A percentile compares a stretch with the other conserved stretches of the same genome.
Conservation (phyloP, 2,113 vertebrate species). For the Pan paniscus region DNA sequence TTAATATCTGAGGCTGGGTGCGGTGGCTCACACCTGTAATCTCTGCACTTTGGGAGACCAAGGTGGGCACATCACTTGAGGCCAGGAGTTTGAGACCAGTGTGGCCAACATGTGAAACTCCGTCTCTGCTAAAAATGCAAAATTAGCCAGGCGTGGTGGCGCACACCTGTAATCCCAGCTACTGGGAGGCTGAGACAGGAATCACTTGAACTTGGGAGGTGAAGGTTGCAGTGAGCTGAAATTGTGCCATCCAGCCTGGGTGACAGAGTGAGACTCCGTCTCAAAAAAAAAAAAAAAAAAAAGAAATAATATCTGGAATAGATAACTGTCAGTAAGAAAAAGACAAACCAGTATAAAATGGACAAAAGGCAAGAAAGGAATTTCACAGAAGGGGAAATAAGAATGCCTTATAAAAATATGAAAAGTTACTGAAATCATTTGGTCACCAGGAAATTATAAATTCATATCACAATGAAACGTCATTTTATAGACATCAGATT, state of each 20-base stretch:
- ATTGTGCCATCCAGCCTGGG: not conserved
- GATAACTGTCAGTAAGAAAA: not conserved
- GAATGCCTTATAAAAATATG: not conserved
- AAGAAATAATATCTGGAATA: not conserved
- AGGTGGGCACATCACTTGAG: not conserved
- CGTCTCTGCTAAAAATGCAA: not conserved
- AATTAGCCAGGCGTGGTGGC: not conserved
- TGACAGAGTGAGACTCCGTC: not conserved
- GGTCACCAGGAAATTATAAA: not conserved
- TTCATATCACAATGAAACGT: not conserved
- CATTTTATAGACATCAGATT: not conserved
- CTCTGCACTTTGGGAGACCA: not conserved
- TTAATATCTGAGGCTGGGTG: not conserved
- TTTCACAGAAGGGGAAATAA: not conserved
- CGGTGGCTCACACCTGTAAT: not conserved
- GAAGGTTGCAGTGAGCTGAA: not conserved
- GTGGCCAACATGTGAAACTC: not conserved
- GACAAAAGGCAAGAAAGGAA: not conserved
- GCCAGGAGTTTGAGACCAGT: not conserved
- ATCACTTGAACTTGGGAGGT: not conserved
- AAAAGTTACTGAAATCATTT: not conserved
- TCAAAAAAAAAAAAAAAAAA: not conserved
- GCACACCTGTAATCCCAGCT: not conserved
- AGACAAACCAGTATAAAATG: not conserved
- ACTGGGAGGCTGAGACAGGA: not conserved